Evolutionary conservation across 2,888 invertebrate species (phyloP), one percentile per base, ranked within the genome.

Genomic region (Tetramorium bicarinatum): DNA sequence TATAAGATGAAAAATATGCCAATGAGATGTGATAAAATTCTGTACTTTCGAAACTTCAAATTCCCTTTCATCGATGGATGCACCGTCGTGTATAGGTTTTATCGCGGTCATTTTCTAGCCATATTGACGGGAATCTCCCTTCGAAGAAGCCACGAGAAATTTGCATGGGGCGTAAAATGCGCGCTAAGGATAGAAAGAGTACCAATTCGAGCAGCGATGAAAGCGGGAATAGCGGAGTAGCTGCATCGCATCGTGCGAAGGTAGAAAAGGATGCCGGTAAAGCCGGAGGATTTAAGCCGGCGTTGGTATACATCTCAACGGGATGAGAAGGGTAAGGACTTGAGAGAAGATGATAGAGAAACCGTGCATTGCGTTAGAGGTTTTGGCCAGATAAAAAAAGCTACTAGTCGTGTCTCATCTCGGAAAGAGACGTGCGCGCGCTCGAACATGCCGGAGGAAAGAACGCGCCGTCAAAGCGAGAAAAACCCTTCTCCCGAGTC

Each of bases 261-360:
- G 25, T 8, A 52, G 67, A 25, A 25, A 47, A 21, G 47, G 25
- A 47, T 21, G 71, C 8, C 44, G 47, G 21, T 47, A 69, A 67
- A 69, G 18, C 79, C 79, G 34, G 13, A 59, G 25, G 41, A 47
- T 59, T 71, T 80, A 71, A 71, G 38, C 56, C n/a, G 44, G 71
- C 25, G 47, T 80, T 71, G 38, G 59, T 71, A 80, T 59, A 71
- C 79, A 71, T 59, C 64, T 80, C 34, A 47, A 18, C 47, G 71
- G 25, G 59, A 59, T 56, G 71, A 49, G 59, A 47, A 59, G 47
- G 34, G 47, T 69, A 79, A 59, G 56, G 21, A 71, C 44, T 52
- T 15, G 54, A 41, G 62, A 25, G 59, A 21, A 71, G 47, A 71
- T 71, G 79, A 80, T 71, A 47, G 59, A 71, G 59, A 80, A 71